Percentiles rank a stretch among this genome's conserved stretches.
These are phyloP conservation scores for Octodon degus DNA, from an alignment of 2,113 vertebrate genomes.

Conservation along the genomic window DNA sequence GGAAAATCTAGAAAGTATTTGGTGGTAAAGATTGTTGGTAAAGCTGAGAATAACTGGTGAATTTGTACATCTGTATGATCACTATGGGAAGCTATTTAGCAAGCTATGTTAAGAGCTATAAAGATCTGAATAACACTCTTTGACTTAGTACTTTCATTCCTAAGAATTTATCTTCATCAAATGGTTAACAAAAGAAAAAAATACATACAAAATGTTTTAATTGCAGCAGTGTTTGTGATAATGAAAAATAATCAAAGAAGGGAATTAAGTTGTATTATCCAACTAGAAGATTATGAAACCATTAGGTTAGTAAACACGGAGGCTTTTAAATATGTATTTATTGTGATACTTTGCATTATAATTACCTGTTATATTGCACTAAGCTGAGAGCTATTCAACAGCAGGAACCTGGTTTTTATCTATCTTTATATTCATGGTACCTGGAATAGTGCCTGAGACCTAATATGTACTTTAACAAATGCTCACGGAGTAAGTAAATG, in stretches of 20 bases:
- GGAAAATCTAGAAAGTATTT: constrained; percentile 50
- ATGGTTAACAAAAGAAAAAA: constrained; percentile 52
- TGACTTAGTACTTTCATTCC: constrained; percentile 47
- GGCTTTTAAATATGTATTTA: constrained; percentile 61
- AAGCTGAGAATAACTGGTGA: not conserved
- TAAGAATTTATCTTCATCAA: constrained; percentile 63
- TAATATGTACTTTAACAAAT: constrained; percentile 56
- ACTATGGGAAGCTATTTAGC: constrained; percentile 39
- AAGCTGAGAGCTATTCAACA: constrained; percentile 54
- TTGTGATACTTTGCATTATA: constrained; percentile 50
- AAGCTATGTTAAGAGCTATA: constrained; percentile 39
- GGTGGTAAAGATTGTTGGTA: constrained; percentile 14
- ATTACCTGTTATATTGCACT: constrained; percentile 67
- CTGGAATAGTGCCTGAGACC: constrained; percentile 62
- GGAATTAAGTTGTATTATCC: constrained; percentile 63
- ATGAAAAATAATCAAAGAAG: constrained; percentile 68
- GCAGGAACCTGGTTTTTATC: constrained; percentile 61
- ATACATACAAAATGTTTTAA: not conserved
- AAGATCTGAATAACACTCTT: constrained; percentile 56
- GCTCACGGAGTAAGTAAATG: constrained; percentile 54
- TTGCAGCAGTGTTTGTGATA: constrained; percentile 56
- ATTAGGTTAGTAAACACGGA: constrained; percentile 67
- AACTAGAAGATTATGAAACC: constrained; percentile 51
- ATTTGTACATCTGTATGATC: constrained; percentile 40
- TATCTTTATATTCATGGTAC: constrained; percentile 58